phyloP scores from a whole-genome alignment of 2,797 vertebrate species.

The Mallotus villosus region DNA sequence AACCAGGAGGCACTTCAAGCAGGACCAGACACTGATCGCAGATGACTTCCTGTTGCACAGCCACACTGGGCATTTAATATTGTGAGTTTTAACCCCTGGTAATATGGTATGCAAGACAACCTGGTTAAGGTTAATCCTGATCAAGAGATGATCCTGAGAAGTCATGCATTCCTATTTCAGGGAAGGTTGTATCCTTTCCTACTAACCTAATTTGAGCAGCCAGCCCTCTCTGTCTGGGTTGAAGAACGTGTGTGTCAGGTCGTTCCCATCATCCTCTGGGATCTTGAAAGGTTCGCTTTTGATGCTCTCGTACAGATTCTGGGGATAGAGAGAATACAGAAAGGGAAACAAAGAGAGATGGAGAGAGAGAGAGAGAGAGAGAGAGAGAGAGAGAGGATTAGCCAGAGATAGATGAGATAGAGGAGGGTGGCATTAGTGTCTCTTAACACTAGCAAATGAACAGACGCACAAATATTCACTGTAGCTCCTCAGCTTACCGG shows the following conservation, averaged over 20 bases:
- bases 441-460: slow-evolving; percentile 19
- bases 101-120: background rate
- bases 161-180: slow-evolving; percentile 24
- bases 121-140: background rate
- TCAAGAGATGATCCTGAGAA: slow-evolving; percentile 30
- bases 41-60: background rate
- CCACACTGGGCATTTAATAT: background rate
- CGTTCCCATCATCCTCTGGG: slow-evolving; percentile 95
- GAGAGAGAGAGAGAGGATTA: background rate
- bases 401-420: background rate
- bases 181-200: slow-evolving; percentile 12
- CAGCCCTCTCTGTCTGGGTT: slow-evolving; percentile 94
- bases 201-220: slow-evolving; percentile 92
- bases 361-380: background rate
- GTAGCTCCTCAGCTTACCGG: slow-evolving; percentile 11
- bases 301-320: slow-evolving; percentile 91
- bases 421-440: slow-evolving; percentile 1
- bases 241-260: slow-evolving; percentile 96
- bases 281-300: slow-evolving; percentile 95
- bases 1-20: background rate
- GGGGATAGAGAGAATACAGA: background rate
- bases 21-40: background rate
- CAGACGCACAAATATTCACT: slow-evolving; percentile 20
- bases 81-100: too few relatives aligned
- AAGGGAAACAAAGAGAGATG: background rate